Percentiles rank a stretch among this genome's conserved stretches.
These are phyloP conservation scores for Chunga burmeisteri DNA, from an alignment of 2,113 vertebrate species.

Conservation along the genomic window DNA sequence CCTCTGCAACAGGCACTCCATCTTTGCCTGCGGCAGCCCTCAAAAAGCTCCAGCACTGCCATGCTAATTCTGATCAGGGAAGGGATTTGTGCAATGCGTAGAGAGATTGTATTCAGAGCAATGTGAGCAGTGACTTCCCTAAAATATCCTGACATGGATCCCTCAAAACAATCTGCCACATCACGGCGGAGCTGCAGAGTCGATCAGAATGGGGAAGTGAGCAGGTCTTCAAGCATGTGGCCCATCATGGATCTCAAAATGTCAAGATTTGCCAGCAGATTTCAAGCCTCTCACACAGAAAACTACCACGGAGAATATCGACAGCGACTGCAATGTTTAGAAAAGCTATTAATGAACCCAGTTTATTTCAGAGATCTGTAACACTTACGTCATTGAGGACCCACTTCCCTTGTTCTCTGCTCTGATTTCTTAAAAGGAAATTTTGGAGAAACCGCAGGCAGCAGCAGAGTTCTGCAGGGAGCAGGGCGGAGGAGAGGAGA, in stretches of 20 bases:
- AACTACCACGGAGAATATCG: not conserved
- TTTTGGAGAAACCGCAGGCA: not conserved
- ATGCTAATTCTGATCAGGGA: not conserved
- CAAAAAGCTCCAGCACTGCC: not conserved
- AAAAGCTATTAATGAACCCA: not conserved
- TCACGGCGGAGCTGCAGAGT: not conserved
- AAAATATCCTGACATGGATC: constrained; percentile 15
- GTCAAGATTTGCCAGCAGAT: not conserved
- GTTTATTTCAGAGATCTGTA: not conserved
- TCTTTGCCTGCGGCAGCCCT: not conserved
- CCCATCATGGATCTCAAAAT: not conserved
- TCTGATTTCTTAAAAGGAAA: not conserved
- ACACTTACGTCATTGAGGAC: constrained; percentile 10
- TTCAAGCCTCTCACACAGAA: not conserved
- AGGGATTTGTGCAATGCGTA: not conserved
- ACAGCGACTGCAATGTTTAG: not conserved
- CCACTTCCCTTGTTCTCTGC: not conserved
- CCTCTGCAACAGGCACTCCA: not conserved
- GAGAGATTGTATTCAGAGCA: not conserved
- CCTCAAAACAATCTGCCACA: not conserved
- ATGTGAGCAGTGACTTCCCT: not conserved
- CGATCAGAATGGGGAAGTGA: not conserved
- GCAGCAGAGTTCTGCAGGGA: not conserved
- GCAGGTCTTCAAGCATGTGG: not conserved
- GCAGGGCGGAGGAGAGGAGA: not conserved